Evolutionary conservation across 2,113 vertebrate genomes (phyloP).

Genomic region (Cervus canadensis): DNA sequence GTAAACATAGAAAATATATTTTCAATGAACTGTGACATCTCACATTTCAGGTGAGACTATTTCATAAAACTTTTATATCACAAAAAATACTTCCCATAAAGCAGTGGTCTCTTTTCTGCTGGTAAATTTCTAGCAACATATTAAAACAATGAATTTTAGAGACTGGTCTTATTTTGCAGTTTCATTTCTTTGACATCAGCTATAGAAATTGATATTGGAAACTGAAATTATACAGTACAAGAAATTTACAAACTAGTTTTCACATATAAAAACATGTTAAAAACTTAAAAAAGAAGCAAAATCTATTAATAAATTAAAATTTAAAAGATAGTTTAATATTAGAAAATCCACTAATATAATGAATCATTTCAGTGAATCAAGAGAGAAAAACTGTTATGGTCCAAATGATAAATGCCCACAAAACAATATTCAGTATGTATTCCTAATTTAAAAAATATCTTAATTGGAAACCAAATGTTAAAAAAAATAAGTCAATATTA

Average conservation of each 20-base stretch:
- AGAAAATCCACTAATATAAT: neutral
- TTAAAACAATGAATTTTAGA: slow-evolving; percentile 62
- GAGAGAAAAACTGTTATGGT: neutral
- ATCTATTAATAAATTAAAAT: neutral
- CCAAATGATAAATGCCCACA: neutral
- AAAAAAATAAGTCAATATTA: neutral
- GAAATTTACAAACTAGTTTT: neutral
- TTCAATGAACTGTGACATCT: slow-evolving; percentile 19
- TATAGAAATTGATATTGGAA: neutral
- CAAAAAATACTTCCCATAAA: slow-evolving; percentile 7
- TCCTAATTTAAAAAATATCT: neutral
- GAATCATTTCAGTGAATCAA: neutral
- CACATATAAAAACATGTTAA: neutral
- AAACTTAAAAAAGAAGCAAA: neutral
- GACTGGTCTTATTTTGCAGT: neutral
- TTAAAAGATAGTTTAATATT: neutral
- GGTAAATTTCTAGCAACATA: slow-evolving; percentile 43
- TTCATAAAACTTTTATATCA: slow-evolving; percentile 15
- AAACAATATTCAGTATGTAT: neutral
- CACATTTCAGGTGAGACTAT: neutral
- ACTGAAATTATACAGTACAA: neutral
- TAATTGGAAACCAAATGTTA: neutral
- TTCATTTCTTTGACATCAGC: neutral
- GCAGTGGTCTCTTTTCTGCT: neutral
- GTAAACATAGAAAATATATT: neutral